These are phyloP conservation scores for Lottia scabra DNA, from an alignment of 2,888 invertebrate genomes.

Conservation along the genomic window DNA sequence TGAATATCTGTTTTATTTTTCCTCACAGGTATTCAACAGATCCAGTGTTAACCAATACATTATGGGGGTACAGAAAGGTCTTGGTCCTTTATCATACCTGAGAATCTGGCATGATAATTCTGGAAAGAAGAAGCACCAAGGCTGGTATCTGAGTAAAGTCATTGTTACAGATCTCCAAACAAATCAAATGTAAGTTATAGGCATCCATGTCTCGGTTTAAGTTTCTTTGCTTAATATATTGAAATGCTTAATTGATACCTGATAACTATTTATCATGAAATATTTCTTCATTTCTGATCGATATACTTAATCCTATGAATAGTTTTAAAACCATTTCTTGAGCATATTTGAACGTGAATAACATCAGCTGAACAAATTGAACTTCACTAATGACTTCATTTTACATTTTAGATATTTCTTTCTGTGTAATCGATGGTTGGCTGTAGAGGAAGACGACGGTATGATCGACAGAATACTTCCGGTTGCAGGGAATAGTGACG, in stretches of 20 bases:
- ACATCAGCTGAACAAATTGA: no score
- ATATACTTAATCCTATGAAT: no score
- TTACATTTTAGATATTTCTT: conserved; percentile 55
- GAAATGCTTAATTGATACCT: no score
- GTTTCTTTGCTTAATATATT: no score
- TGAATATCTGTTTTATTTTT: no score
- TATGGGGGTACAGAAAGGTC: conserved; percentile 49
- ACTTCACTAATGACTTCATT: no score
- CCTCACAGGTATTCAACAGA: conserved; percentile 50
- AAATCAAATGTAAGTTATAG: conserved; percentile 34
- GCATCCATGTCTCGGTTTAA: no score
- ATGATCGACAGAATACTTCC: conserved; percentile 47
- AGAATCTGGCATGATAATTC: conserved; percentile 61
- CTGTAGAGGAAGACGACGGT: conserved; percentile 48
- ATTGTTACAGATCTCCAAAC: conserved; percentile 56
- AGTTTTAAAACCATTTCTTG: no score
- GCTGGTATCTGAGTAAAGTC: conserved; percentile 58
- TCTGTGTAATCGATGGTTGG: conserved; percentile 65
- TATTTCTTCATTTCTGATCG: no score
- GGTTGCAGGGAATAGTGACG: conserved; percentile 40
- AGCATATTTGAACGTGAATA: no score
- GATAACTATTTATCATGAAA: no score
- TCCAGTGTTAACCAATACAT: conserved; percentile 63
- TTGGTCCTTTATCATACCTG: conserved; percentile 60
- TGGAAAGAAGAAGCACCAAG: conserved; percentile 47